Evolutionary conservation across 2,113 vertebrate species (phyloP).

Genomic region (Albula glossodonta): DNA sequence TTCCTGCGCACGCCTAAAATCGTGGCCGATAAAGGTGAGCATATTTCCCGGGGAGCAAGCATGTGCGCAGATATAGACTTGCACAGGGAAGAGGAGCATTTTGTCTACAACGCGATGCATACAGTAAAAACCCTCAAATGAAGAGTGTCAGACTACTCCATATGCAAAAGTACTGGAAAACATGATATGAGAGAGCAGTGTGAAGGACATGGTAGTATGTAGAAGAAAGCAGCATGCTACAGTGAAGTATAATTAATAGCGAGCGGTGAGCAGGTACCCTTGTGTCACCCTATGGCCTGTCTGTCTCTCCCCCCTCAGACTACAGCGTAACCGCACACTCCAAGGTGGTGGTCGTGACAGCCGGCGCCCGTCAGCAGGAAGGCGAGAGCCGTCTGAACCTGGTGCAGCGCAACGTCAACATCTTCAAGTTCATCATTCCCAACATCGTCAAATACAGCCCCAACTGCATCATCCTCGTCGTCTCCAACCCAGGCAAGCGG

Average conservation of each 20-base stretch:
- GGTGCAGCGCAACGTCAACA: conserved; percentile 97
- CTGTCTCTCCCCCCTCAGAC: conserved; percentile 68
- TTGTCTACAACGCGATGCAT: too few relatives aligned
- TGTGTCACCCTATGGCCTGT: not conserved
- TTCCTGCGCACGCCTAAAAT: conserved; percentile 96
- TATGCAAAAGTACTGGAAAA: not conserved
- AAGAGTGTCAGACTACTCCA: not conserved
- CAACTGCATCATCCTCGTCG: conserved; percentile 89
- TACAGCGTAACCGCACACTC: conserved; percentile 93
- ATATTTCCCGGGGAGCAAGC: too few relatives aligned
- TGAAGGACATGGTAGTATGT: not conserved
- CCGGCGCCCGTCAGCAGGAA: conserved; percentile 95
- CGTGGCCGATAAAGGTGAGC: conserved; percentile 91
- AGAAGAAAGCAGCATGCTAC: not conserved
- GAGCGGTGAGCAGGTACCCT: not conserved
- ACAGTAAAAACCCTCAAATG: too few relatives aligned
- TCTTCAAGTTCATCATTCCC: conserved; percentile 99
- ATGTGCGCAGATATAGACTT: not conserved
- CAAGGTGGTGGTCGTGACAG: conserved; percentile 92
- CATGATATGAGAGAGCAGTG: not conserved
- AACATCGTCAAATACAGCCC: conserved; percentile 97
- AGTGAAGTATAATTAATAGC: not conserved
- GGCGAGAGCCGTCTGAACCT: conserved; percentile 96
- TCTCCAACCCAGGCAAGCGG: conserved; percentile 92
- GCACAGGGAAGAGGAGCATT: not conserved